phyloP scores from a whole-genome alignment of 2,797 vertebrate species.

The Thamnophis elegans region DNA sequence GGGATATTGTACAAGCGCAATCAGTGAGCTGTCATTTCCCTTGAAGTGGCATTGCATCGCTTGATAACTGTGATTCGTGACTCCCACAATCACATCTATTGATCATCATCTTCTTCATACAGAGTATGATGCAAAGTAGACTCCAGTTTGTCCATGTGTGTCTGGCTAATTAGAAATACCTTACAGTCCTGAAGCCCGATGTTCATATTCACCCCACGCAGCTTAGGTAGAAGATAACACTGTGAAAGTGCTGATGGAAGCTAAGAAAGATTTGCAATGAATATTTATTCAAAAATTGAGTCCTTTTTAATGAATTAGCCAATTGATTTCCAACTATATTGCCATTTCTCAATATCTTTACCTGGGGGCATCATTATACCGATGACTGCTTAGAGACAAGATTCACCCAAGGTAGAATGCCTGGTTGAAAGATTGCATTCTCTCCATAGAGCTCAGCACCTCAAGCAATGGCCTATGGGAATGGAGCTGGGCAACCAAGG shows the following conservation, averaged over 20 bases:
- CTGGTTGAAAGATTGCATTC: not conserved
- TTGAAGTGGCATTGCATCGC: not conserved
- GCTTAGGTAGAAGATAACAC: not conserved
- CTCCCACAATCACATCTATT: not conserved
- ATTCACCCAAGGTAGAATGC: not conserved
- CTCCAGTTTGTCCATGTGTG: not conserved
- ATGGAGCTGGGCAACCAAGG: not conserved
- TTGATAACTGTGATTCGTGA: not conserved
- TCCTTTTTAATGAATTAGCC: not conserved
- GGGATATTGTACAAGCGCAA: not conserved
- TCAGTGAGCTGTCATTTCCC: not conserved
- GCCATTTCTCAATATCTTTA: conserved; percentile 2
- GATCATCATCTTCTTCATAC: not conserved
- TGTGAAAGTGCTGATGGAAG: conserved; percentile 10
- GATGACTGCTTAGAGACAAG: not conserved
- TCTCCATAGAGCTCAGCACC: not conserved
- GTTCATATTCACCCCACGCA: not conserved
- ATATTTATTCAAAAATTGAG: not conserved
- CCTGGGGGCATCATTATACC: conserved; percentile 9
- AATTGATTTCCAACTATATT: not conserved
- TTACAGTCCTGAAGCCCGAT: not conserved
- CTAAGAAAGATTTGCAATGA: not conserved
- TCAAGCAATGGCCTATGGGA: not conserved
- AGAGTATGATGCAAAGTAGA: not conserved
- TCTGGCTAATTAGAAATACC: not conserved